Conservation (phyloP, 2,113 vertebrate genomes). For the Apteryx mantelli region DNA sequence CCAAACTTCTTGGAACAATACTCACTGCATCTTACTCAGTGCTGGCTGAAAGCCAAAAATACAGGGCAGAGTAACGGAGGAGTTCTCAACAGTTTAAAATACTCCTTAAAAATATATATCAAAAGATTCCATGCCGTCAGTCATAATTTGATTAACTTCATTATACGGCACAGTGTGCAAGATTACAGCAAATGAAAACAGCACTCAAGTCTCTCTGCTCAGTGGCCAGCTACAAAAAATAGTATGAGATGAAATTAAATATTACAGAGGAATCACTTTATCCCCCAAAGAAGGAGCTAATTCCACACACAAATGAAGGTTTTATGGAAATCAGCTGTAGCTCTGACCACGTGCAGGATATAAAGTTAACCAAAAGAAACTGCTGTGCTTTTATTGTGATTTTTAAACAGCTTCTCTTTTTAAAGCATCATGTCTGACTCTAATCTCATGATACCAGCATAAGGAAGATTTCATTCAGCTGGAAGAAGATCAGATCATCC, state of each 20-base stretch:
- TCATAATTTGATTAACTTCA: neutral
- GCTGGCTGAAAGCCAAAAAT: neutral
- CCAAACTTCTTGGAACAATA: neutral
- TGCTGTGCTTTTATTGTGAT: neutral
- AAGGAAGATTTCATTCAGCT: neutral
- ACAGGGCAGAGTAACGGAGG: neutral
- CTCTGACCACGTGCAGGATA: neutral
- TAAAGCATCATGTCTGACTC: neutral
- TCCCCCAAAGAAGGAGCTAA: neutral
- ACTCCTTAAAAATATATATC: neutral
- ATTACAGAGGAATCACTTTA: neutral
- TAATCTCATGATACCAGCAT: neutral
- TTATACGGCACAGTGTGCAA: rapidly evolving
- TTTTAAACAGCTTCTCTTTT: neutral
- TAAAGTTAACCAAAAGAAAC: neutral
- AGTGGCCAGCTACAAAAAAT: neutral
- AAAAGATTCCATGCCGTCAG: neutral
- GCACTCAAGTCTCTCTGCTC: neutral
- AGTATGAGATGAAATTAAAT: neutral
- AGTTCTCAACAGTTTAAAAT: neutral
- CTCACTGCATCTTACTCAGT: neutral
- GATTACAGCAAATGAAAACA: neutral
- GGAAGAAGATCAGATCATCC: neutral
- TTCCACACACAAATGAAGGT: neutral
- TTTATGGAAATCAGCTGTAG: neutral